Evolutionary conservation across 2,797 vertebrate genomes (phyloP).

Genomic region (Melanotaenia maccullochi): DNA sequence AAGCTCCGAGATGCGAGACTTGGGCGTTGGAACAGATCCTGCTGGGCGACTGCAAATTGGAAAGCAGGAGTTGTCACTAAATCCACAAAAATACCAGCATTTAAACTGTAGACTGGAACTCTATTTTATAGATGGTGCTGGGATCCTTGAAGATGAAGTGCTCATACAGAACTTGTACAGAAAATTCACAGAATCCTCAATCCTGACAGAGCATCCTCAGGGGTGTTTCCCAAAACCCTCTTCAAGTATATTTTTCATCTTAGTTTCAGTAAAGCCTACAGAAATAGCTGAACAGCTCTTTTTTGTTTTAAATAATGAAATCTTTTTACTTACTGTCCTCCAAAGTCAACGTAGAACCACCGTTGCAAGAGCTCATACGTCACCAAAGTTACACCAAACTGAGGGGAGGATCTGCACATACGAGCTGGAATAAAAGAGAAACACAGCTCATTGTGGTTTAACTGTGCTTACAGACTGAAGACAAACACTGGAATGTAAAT

Average conservation of each 20-base stretch:
- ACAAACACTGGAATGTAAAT: background rate
- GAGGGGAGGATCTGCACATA: slow-evolving; percentile 96
- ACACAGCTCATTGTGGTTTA: background rate
- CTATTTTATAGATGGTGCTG: no score
- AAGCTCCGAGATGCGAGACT: slow-evolving; percentile 94
- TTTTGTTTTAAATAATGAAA: background rate
- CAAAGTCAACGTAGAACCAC: slow-evolving; percentile 97
- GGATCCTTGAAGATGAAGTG: no score
- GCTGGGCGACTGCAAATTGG: slow-evolving; percentile 85
- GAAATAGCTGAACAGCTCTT: background rate
- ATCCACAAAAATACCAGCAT: background rate
- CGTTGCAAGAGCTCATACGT: slow-evolving; percentile 97
- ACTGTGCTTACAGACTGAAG: background rate
- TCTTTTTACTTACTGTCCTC: slow-evolving; percentile 90
- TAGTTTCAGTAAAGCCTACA: background rate
- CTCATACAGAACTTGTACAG: no score
- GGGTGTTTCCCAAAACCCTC: background rate
- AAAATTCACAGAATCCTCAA: background rate
- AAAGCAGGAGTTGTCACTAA: slow-evolving; percentile 3
- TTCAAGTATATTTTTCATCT: background rate
- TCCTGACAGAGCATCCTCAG: background rate
- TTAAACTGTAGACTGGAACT: background rate
- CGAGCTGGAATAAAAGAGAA: slow-evolving; percentile 83
- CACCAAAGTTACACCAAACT: slow-evolving; percentile 96
- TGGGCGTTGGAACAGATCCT: slow-evolving; percentile 89